Evolutionary conservation across 2,797 vertebrate species (phyloP).

Genomic region (Falco columbarius): DNA sequence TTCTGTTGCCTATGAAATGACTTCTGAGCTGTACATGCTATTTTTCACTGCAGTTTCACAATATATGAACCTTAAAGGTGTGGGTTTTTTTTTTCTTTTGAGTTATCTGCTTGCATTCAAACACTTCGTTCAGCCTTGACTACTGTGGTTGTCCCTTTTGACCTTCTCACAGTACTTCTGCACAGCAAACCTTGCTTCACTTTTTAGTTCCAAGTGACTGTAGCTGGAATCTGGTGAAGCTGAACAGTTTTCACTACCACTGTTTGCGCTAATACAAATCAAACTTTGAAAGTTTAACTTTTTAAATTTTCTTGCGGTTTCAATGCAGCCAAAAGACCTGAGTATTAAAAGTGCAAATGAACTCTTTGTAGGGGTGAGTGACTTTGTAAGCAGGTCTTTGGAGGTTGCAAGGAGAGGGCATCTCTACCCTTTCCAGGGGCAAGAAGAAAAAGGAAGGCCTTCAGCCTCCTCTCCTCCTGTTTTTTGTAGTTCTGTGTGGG

Average conservation of each 20-base stretch:
- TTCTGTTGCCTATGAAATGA: background rate
- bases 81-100: rapidly evolving
- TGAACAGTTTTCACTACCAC: background rate
- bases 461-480: background rate
- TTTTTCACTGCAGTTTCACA: background rate
- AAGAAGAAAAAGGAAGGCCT: background rate
- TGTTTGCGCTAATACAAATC: background rate
- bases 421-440: background rate
- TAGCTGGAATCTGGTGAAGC: background rate
- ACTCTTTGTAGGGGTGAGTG: background rate
- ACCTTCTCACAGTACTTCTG: background rate
- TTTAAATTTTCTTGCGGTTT: background rate
- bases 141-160: background rate
- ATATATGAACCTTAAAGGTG: background rate
- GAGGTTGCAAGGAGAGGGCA: background rate
- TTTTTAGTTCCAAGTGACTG: background rate
- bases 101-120: background rate
- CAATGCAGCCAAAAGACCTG: background rate
- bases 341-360: background rate
- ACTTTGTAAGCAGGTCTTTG: background rate
- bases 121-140: background rate
- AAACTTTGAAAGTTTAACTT: background rate
- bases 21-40: background rate
- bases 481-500: background rate
- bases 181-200: background rate